These are phyloP conservation scores for Tyrannus savana DNA, from an alignment of 2,113 vertebrate genomes.

Conservation along the genomic window DNA sequence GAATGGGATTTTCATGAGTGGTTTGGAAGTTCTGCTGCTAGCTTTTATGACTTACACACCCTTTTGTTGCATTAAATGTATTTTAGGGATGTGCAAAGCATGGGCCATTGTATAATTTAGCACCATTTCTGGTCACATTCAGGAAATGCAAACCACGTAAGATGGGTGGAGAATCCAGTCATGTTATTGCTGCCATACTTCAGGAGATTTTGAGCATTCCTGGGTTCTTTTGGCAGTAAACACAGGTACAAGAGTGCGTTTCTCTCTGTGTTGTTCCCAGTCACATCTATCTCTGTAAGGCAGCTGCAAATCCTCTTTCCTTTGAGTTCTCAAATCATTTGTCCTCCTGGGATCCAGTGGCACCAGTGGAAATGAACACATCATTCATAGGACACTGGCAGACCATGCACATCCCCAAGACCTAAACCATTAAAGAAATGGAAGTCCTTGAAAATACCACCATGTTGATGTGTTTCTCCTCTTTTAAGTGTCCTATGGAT, in stretches of 20 bases:
- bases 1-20: not conserved
- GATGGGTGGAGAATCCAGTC: not conserved
- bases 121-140: not conserved
- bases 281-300: not conserved
- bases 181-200: accelerated
- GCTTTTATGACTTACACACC: not conserved
- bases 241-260: accelerated
- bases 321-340: not conserved
- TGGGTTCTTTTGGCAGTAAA: not conserved
- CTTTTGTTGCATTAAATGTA: not conserved
- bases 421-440: not conserved
- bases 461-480: not conserved
- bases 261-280: not conserved
- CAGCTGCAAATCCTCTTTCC: not conserved
- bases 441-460: not conserved
- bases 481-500: not conserved
- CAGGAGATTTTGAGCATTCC: not conserved
- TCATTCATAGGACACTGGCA: not conserved
- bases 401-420: not conserved
- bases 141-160: not conserved
- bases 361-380: accelerated
- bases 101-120: too few species aligned
- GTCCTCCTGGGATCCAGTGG: not conserved
- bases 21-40: not conserved
- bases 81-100: not conserved